These are phyloP conservation scores for Lutraria rhynchaena DNA, from an alignment of 1,140 invertebrate species.

Conservation along the genomic window DNA sequence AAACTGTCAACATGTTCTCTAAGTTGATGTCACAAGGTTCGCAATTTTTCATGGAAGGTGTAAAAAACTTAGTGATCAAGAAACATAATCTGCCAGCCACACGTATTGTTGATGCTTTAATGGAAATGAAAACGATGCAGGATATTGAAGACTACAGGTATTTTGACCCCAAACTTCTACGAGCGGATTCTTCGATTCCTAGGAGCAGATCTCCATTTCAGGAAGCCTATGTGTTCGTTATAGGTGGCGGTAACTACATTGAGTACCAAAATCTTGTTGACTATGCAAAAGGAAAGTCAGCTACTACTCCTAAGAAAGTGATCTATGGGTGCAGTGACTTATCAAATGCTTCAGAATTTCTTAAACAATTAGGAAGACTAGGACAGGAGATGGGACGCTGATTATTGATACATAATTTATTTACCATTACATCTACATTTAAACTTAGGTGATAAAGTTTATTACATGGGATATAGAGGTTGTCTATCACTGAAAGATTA, in stretches of 20 bases:
- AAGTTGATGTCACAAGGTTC: slow-evolving; percentile 98
- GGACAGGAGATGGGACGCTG: slow-evolving; percentile 75
- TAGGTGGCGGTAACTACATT: slow-evolving; percentile 99
- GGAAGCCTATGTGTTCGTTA: slow-evolving; percentile 94
- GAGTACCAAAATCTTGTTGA: slow-evolving; percentile 99
- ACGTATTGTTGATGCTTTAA: slow-evolving; percentile 94
- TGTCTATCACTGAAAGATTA: too few species aligned
- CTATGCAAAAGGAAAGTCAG: slow-evolving; percentile 91
- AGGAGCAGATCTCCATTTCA: slow-evolving; percentile 82
- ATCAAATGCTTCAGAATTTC: slow-evolving; percentile 95
- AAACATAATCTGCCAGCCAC: slow-evolving; percentile 97
- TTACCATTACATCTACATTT: too few species aligned
- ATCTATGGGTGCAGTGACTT: slow-evolving; percentile 97
- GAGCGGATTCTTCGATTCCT: slow-evolving; percentile 85
- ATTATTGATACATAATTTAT: too few species aligned
- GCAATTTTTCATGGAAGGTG: slow-evolving; percentile 99
- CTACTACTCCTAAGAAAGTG: slow-evolving; percentile 88
- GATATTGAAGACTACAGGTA: slow-evolving; percentile 95
- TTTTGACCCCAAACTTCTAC: slow-evolving; percentile 95
- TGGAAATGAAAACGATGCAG: slow-evolving; percentile 90
- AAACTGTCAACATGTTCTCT: slow-evolving; percentile 97
- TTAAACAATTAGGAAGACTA: slow-evolving; percentile 89
- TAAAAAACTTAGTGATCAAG: slow-evolving; percentile 99
- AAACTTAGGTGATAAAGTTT: too few species aligned
- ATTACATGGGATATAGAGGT: too few species aligned